Evolutionary conservation across 2,797 vertebrate species (phyloP).

Genomic region (Hypotaenidia philippensis): DNA sequence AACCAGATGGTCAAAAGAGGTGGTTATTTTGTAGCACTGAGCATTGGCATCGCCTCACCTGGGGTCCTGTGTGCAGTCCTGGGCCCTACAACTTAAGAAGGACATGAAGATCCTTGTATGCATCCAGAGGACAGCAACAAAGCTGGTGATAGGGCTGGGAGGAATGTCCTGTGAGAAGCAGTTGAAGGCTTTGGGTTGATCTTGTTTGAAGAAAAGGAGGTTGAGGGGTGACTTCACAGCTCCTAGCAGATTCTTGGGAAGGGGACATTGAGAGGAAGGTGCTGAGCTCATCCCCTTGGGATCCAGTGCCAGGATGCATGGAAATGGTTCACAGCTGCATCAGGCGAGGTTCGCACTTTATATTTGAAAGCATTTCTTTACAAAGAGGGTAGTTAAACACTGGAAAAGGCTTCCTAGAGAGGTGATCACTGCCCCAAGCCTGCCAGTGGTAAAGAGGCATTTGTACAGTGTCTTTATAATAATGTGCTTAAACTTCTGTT

Average conservation of each 20-base stretch:
- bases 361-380: no score
- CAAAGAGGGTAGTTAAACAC: no score
- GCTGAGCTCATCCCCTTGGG: background rate
- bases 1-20: fast-evolving
- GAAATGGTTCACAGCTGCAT: background rate
- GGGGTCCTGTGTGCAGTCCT: background rate
- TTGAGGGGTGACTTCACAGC: fast-evolving
- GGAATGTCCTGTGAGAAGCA: fast-evolving
- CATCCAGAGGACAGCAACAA: background rate
- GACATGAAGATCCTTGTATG: background rate
- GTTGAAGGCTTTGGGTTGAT: fast-evolving
- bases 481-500: no score
- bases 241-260: background rate
- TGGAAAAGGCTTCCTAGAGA: no score
- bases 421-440: no score
- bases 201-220: background rate
- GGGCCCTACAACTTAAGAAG: background rate
- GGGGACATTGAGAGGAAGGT: background rate
- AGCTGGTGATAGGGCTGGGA: background rate
- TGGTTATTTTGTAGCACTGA: fast-evolving
- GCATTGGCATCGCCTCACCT: fast-evolving
- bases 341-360: no score
- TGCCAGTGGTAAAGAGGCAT: no score
- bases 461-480: no score
- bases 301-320: fast-evolving